These are phyloP conservation scores for Drosophila pseudoobscura DNA, from an alignment of 1,140 invertebrate species.

Conservation along the genomic window DNA sequence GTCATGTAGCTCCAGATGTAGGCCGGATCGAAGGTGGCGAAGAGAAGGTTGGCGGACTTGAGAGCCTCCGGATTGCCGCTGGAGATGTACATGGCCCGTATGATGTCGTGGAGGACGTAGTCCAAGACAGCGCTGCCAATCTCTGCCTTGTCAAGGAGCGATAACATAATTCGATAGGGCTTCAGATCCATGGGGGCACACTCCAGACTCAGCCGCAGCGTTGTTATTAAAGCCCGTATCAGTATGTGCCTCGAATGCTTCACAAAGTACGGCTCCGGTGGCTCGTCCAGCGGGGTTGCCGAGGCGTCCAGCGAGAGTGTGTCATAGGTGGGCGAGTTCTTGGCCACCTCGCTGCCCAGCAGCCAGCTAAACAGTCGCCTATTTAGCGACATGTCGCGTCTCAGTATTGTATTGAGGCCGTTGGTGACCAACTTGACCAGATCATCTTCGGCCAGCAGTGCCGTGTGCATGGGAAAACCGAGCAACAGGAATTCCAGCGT, in stretches of 20 bases:
- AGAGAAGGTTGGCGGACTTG: constrained; percentile 94
- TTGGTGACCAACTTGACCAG: constrained; percentile 91
- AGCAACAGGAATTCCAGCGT: constrained; percentile 93
- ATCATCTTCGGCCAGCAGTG: constrained; percentile 89
- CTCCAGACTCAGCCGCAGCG: constrained; percentile 85
- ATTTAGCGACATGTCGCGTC: constrained; percentile 96
- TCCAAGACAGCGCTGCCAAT: constrained; percentile 94
- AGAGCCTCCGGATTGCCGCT: constrained; percentile 85
- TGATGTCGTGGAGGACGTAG: constrained; percentile 93
- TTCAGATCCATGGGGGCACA: constrained; percentile 88
- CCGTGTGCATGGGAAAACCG: constrained; percentile 94
- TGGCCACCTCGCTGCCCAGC: constrained; percentile 88
- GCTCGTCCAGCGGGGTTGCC: constrained; percentile 57
- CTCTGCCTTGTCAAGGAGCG: constrained; percentile 94
- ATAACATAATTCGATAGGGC: constrained; percentile 93
- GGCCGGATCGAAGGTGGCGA: constrained; percentile 92
- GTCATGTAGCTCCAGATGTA: constrained; percentile 95
- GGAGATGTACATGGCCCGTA: constrained; percentile 85
- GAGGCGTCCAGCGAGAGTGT: constrained; percentile 57
- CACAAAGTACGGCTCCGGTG: constrained; percentile 88
- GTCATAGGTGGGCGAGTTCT: constrained; percentile 84
- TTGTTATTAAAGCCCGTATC: constrained; percentile 87
- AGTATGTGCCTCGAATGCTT: constrained; percentile 89
- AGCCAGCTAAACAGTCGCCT: constrained; percentile 93
- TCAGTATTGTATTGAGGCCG: constrained; percentile 91